Percentiles rank a stretch among this genome's conserved stretches.
Evolutionary conservation across 2,113 vertebrate genomes (phyloP).

Genomic region (Aptenodytes patagonicus): DNA sequence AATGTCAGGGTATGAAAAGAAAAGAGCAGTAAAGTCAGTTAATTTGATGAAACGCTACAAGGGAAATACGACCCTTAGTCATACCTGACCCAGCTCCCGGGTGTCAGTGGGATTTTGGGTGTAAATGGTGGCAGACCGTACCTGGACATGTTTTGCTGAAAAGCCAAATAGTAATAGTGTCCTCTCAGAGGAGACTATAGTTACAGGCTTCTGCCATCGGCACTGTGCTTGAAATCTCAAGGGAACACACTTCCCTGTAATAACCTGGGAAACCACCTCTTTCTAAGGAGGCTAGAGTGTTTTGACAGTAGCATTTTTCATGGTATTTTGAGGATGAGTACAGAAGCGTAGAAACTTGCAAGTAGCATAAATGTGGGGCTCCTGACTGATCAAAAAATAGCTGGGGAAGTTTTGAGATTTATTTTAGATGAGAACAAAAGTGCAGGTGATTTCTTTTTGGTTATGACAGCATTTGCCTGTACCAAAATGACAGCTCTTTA

Average conservation of each 20-base stretch:
- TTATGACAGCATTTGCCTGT: neutral
- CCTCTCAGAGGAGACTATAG: neutral
- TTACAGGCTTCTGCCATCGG: neutral
- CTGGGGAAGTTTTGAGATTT: neutral
- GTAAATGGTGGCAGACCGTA: neutral
- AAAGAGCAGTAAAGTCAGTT: neutral
- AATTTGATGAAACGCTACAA: neutral
- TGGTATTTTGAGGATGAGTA: neutral
- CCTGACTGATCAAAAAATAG: neutral
- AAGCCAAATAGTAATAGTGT: neutral
- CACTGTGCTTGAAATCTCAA: neutral
- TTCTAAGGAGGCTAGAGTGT: neutral
- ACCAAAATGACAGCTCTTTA: neutral
- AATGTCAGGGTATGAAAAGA: neutral
- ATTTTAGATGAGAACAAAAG: neutral
- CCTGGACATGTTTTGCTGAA: neutral
- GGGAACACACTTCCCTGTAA: neutral
- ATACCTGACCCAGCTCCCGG: fast-evolving
- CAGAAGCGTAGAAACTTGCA: neutral
- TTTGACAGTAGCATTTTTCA: neutral
- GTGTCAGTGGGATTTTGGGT: neutral
- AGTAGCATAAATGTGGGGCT: neutral
- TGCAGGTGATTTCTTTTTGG: neutral
- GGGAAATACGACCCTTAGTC: neutral
- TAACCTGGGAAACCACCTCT: neutral